Conservation (phyloP, 1,140 invertebrate species). For the Antheraea mylitta region DNA sequence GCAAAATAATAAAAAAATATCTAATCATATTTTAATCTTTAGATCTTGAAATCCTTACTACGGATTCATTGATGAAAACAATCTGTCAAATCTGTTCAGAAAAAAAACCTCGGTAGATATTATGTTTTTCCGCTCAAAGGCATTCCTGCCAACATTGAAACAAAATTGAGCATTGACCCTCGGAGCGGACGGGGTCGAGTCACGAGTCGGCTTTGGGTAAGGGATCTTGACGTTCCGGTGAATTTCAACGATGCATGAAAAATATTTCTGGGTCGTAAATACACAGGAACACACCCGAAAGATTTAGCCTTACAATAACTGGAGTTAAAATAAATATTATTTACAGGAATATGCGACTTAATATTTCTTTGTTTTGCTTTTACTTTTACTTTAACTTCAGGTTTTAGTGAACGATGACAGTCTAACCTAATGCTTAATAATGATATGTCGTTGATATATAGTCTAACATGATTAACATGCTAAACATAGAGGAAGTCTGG, state of each 20-base stretch:
- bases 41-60: not conserved
- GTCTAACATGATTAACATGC: too few relatives aligned
- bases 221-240: not conserved
- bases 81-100: not conserved
- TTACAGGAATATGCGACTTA: too few relatives aligned
- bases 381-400: not conserved
- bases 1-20: not conserved
- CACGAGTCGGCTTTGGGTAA: constrained; percentile 1
- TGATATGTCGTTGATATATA: too few relatives aligned
- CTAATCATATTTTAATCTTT: not conserved
- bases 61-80: not conserved
- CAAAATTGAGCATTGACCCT: not conserved
- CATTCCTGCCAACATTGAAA: not conserved
- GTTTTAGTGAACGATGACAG: too few relatives aligned
- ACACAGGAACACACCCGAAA: not conserved
- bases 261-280: not conserved
- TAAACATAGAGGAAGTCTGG: too few relatives aligned
- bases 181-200: not conserved
- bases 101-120: not conserved
- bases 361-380: not conserved
- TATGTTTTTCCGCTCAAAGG: not conserved
- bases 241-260: not conserved
- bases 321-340: not conserved
- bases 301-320: not conserved
- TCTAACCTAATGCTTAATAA: too few relatives aligned